A percentile compares a stretch with the other conserved stretches of the same genome.
These are phyloP conservation scores for Pseudopleuronectes americanus DNA, from an alignment of 2,797 vertebrate genomes.

Conservation along the genomic window DNA sequence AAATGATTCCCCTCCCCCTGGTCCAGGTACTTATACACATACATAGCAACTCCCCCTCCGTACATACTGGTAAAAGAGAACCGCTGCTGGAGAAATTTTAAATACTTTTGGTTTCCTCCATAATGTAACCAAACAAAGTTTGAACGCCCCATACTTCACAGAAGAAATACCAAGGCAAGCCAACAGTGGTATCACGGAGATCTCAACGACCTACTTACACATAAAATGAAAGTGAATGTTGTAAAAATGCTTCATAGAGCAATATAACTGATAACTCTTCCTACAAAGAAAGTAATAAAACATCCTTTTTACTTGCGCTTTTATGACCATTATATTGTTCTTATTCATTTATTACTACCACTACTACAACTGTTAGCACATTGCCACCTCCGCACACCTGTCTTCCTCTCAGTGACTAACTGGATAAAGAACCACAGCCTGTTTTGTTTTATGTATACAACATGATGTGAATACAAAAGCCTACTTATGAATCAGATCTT, in stretches of 20 bases:
- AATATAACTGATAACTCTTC: background rate
- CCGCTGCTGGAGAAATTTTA: too few relatives aligned
- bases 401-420: background rate
- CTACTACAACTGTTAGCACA: background rate
- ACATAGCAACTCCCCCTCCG: too few relatives aligned
- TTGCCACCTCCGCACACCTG: background rate
- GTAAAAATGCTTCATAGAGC: background rate
- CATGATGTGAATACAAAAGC: conserved; percentile 13
- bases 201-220: background rate
- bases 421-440: background rate
- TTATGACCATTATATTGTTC: background rate
- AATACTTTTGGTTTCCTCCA: background rate
- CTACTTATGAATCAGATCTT: conserved; percentile 40
- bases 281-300: background rate
- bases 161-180: background rate
- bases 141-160: background rate
- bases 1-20: too few relatives aligned
- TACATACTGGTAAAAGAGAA: too few relatives aligned
- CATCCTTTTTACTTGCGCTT: background rate
- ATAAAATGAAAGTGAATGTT: background rate
- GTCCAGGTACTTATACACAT: too few relatives aligned
- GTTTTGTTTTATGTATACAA: background rate
- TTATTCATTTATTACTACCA: conserved; percentile 7
- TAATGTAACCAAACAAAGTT: background rate
- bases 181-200: too few relatives aligned